phyloP scores from a whole-genome alignment of 2,888 invertebrate genomes.

The Athetis lepigone region DNA sequence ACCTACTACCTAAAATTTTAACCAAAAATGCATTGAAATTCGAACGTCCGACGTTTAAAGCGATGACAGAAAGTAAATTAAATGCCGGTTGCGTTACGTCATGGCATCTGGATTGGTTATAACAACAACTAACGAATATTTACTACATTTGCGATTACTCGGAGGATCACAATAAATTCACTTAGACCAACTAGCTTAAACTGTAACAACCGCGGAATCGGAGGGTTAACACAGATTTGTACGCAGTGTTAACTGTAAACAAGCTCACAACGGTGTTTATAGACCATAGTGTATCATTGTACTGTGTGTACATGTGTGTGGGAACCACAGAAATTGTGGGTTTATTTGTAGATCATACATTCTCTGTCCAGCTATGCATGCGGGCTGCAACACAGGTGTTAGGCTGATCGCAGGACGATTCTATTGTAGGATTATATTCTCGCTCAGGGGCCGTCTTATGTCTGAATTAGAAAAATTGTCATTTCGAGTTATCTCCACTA shows the following conservation, averaged over 20 bases:
- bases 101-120: conserved; percentile 1
- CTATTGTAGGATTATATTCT: too few species aligned
- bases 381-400: too few species aligned
- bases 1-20: background rate
- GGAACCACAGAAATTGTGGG: background rate
- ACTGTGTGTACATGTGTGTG: too few species aligned
- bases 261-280: background rate
- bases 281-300: background rate
- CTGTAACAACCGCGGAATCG: conserved; percentile 18
- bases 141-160: conserved; percentile 11
- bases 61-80: conserved; percentile 40
- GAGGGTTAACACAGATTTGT: conserved; percentile 13
- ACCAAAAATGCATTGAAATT: conserved; percentile 22
- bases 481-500: background rate
- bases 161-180: conserved; percentile 36
- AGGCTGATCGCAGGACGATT: too few species aligned
- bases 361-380: background rate
- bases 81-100: conserved; percentile 28
- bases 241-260: conserved; percentile 5
- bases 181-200: conserved; percentile 35
- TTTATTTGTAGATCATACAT: background rate
- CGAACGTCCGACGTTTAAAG: background rate
- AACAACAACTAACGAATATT: conserved; percentile 24
- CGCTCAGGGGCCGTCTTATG: background rate
- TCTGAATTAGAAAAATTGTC: background rate